phyloP scores from a whole-genome alignment of 2,113 vertebrate species.

The Telmatochromis sp. region DNA sequence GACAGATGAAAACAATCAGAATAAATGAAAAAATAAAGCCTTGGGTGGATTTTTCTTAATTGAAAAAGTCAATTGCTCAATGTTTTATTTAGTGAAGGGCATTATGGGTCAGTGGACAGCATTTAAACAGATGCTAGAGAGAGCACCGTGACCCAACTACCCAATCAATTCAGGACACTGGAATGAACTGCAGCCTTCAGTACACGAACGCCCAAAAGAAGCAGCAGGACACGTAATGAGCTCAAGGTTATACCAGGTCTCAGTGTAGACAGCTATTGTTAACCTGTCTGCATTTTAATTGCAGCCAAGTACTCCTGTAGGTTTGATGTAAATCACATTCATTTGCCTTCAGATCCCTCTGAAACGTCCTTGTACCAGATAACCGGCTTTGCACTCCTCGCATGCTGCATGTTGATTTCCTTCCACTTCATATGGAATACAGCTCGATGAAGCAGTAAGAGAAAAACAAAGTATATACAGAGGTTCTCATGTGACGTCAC shows the following conservation, averaged over 20 bases:
- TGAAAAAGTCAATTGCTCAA: background rate
- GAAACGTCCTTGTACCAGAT: constrained; percentile 43
- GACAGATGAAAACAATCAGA: background rate
- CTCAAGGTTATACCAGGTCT: constrained; percentile 2
- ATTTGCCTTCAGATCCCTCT: constrained; percentile 4
- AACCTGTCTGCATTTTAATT: constrained; percentile 12
- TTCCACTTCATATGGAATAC: accelerated
- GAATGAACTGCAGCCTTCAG: background rate
- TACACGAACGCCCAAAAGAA: background rate
- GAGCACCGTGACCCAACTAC: background rate
- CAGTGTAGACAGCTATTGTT: background rate
- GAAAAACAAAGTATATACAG: background rate
- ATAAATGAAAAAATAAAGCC: background rate
- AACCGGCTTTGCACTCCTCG: background rate
- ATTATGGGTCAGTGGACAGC: background rate
- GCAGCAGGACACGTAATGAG: background rate
- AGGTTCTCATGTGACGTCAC: background rate
- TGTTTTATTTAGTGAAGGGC: background rate
- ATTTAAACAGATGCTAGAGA: background rate
- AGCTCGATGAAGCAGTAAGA: background rate
- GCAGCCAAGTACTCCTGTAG: background rate
- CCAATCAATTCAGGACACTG: background rate
- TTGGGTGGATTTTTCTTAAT: background rate
- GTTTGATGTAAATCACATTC: constrained; percentile 11
- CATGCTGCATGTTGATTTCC: background rate